phyloP scores from a whole-genome alignment of 2,113 vertebrate species.

The Pseudorectes ferrugineus region DNA sequence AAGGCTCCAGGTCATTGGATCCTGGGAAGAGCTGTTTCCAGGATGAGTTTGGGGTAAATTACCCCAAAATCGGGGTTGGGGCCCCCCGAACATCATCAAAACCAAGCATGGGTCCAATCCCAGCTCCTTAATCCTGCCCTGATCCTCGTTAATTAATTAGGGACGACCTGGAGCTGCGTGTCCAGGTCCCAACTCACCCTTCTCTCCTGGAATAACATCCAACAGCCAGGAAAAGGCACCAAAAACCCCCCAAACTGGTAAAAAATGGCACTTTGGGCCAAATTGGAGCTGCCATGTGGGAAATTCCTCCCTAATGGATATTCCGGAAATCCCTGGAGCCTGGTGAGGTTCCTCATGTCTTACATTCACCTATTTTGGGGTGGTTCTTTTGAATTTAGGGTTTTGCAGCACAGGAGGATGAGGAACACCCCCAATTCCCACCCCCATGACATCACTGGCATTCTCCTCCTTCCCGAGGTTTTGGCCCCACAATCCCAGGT shows the following conservation, averaged over 20 bases:
- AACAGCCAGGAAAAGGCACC: background rate
- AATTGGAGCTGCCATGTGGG: background rate
- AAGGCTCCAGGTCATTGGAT: background rate
- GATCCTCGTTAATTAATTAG: background rate
- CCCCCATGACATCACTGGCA: accelerated
- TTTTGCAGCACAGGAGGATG: background rate
- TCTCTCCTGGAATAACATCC: background rate
- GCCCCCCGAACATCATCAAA: background rate
- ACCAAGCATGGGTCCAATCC: too few species aligned
- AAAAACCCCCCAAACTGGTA: background rate
- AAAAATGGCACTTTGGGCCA: background rate
- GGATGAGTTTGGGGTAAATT: background rate
- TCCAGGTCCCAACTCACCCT: background rate
- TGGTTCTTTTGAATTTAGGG: accelerated
- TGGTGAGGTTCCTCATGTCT: accelerated
- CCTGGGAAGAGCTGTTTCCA: background rate
- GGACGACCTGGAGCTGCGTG: accelerated
- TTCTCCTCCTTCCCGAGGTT: background rate
- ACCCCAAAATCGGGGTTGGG: accelerated
- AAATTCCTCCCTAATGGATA: accelerated
- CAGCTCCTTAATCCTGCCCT: background rate
- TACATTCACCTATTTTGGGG: accelerated
- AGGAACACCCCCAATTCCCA: background rate
- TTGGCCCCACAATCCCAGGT: background rate
- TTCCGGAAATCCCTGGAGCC: too few species aligned